Base-by-base conservation (phyloP, 2,797 vertebrate species). In the Spinibarbus caldwelli region DNA sequence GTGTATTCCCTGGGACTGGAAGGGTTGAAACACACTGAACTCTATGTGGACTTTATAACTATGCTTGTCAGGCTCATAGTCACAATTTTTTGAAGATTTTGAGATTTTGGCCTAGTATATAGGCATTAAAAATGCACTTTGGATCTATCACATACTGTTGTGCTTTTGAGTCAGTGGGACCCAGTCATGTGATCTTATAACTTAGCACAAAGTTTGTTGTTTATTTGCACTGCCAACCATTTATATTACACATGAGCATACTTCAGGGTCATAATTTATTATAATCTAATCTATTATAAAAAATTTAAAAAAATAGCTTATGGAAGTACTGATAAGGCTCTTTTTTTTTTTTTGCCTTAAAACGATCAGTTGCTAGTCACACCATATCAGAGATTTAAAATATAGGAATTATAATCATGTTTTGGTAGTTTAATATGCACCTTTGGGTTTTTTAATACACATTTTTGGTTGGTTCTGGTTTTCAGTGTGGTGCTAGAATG, bases 1-100 rank as follows among this genome's bases (percentile, higher is more conserved):
- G 6, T 98, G 97, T 88, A 96, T 99, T 83, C 98, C 98, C 49
- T 99, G 98, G 98, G 96, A 99, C 90, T 99, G 97, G 97, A 97
- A 97, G 90, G 92, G 90, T 86, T 97, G 94, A 96, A 87, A 10
- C 29, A 21, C 4, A 26, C 29, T 45, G 26, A 15, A 45, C 4
- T 34, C 45, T 43, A 45, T 17, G 64, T 36, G 9, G 78, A 49
- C 70, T 29, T 6, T 31, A 64, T 78, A 59, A 57, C 14, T 36
- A 31, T 73, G 57, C 14, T 17, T 7, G 23, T n/a, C 75, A 62
- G 43, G 45, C 10, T 59, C 8, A 12, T 52, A 71, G 34, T 66
- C 49, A 11, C 31, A n/a, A 26, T 21, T 3, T 31, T 17, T 31
- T 64, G 62, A 47, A 57, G 49, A 36, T 54, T 83, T 47, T 19